Evolutionary conservation across 2,113 vertebrate species (phyloP).

Genomic region (Scomber colias): DNA sequence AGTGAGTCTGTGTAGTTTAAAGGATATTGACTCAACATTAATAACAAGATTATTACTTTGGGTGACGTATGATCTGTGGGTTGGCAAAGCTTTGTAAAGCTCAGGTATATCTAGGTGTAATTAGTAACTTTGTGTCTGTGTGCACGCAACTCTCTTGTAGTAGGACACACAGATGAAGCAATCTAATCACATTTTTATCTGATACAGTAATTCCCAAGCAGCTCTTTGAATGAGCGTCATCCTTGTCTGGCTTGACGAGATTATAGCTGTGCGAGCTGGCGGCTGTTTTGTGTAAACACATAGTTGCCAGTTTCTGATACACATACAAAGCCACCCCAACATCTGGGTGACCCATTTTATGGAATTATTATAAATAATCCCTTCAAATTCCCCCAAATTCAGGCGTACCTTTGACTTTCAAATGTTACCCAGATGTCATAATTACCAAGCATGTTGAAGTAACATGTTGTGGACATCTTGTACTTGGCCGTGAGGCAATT

Average conservation of each 20-base stretch:
- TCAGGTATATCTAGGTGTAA: not conserved
- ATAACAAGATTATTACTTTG: not conserved
- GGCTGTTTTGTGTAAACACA: slow-evolving; percentile 70
- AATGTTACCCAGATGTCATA: slow-evolving; percentile 65
- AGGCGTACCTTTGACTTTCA: slow-evolving; percentile 59
- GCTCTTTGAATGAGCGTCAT: slow-evolving; percentile 46
- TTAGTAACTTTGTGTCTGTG: slow-evolving; percentile 3
- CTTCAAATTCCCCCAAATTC: slow-evolving; percentile 64
- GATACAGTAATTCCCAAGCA: slow-evolving; percentile 42
- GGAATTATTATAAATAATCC: slow-evolving; percentile 72
- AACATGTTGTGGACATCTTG: slow-evolving; percentile 2
- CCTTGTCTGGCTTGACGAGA: slow-evolving; percentile 57
- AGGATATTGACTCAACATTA: not conserved
- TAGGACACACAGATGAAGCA: slow-evolving; percentile 28
- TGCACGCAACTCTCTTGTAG: not conserved
- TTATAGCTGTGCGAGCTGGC: slow-evolving; percentile 51
- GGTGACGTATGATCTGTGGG: not conserved
- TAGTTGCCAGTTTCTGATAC: slow-evolving; percentile 48
- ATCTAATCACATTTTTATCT: slow-evolving; percentile 69
- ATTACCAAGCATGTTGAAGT: slow-evolving; percentile 25
- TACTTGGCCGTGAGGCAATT: not conserved
- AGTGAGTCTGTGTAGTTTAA: not conserved
- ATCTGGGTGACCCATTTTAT: slow-evolving; percentile 77
- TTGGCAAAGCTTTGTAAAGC: slow-evolving; percentile 11
- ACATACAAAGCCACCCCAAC: slow-evolving; percentile 51